phyloP scores from a whole-genome alignment of 2,888 invertebrate species.

The Coelopa pilipes region DNA sequence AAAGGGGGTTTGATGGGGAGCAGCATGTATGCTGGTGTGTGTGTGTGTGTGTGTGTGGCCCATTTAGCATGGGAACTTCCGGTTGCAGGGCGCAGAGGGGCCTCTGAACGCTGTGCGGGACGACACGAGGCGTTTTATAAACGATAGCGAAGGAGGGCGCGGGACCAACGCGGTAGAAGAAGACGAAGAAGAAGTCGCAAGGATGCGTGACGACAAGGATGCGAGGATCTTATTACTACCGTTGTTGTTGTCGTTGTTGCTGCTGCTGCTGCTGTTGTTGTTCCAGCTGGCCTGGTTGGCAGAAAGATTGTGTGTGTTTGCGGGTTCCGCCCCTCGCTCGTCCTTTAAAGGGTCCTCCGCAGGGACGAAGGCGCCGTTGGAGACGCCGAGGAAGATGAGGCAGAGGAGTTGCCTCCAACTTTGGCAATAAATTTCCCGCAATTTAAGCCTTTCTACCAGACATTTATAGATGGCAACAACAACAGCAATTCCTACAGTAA shows the following conservation, averaged over 20 bases:
- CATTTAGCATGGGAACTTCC: not conserved
- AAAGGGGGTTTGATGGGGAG: not conserved
- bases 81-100: not conserved
- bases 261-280: not conserved
- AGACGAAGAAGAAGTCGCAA: not conserved
- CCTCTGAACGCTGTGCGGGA: no score
- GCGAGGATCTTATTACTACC: not conserved
- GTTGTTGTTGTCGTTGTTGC: not conserved
- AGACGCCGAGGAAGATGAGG: no score
- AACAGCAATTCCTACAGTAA: no score
- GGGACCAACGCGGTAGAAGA: no score
- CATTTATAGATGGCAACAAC: no score
- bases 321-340: no score
- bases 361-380: no score
- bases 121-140: not conserved
- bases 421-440: no score
- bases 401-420: no score
- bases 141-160: not conserved
- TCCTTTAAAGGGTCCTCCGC: no score
- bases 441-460: no score
- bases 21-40: not conserved
- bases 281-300: not conserved
- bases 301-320: not conserved
- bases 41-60: not conserved
- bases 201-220: not conserved